phyloP scores from a whole-genome alignment of 2,888 invertebrate species.

The Dynastes maya region DNA sequence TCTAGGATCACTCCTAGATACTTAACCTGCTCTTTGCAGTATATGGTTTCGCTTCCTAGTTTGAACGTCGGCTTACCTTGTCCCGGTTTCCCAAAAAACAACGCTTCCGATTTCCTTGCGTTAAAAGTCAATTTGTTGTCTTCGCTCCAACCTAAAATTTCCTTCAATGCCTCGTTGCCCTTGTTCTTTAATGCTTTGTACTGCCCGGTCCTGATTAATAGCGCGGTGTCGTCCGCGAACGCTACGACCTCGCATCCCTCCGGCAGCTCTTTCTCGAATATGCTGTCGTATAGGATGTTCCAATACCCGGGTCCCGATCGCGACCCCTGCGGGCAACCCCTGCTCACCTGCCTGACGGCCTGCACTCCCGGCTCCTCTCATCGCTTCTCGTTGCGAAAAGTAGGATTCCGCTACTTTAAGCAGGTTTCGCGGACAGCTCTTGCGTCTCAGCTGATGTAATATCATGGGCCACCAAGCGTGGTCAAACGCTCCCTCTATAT shows the following conservation, averaged over 20 bases:
- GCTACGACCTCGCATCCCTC: slow-evolving; percentile 42
- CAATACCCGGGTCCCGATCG: slow-evolving; percentile 41
- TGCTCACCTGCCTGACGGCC: slow-evolving; percentile 6
- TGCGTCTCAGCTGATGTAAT: slow-evolving; percentile 44
- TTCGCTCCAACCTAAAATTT: slow-evolving; percentile 8
- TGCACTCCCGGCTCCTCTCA: background rate
- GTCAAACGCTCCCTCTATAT: slow-evolving; percentile 59
- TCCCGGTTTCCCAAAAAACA: slow-evolving; percentile 47
- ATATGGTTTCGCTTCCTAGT: slow-evolving; percentile 22
- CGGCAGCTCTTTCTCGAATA: slow-evolving; percentile 29
- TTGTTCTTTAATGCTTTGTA: slow-evolving; percentile 10
- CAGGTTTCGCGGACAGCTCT: slow-evolving; percentile 52
- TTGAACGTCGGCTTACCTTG: slow-evolving; percentile 20
- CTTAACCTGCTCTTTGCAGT: slow-evolving; percentile 39
- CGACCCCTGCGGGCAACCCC: slow-evolving; percentile 52
- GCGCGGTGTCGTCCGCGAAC: slow-evolving; percentile 51
- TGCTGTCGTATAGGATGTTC: slow-evolving; percentile 22
- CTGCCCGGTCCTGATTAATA: background rate
- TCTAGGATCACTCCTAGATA: slow-evolving; percentile 47
- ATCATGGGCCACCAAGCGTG: slow-evolving; percentile 61
- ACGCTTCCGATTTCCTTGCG: slow-evolving; percentile 43
- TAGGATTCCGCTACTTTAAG: slow-evolving; percentile 19
- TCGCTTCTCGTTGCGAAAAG: slow-evolving; percentile 34
- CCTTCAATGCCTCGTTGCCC: background rate
- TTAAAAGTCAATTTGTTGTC: slow-evolving; percentile 43